Evolutionary conservation across 2,888 invertebrate genomes (phyloP).

Genomic region (Trichopria drosophilae): DNA sequence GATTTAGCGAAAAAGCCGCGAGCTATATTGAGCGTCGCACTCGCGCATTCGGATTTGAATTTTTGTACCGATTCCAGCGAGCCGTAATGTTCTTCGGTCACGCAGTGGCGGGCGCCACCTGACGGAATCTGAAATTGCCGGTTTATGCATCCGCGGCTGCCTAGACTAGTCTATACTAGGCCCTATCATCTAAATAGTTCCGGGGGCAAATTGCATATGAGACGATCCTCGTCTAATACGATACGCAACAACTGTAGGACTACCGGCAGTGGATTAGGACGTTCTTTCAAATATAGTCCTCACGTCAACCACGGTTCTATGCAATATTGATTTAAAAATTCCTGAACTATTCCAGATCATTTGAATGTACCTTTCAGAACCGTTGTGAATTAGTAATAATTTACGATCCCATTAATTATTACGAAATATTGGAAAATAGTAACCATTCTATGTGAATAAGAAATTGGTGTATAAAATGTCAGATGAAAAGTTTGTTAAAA

Average conservation of each 20-base stretch:
- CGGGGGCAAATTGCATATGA: slow-evolving; percentile 1
- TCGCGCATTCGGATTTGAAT: slow-evolving; percentile 54
- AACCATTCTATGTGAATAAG: no score
- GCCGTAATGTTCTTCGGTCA: slow-evolving; percentile 53
- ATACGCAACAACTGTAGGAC: not conserved
- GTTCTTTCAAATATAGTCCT: no score
- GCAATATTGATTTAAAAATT: no score
- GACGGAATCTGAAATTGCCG: slow-evolving; percentile 53
- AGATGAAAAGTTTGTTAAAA: no score
- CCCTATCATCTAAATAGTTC: slow-evolving; percentile 1
- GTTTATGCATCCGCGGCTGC: slow-evolving; percentile 36
- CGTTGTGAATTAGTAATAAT: no score
- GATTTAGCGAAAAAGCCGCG: slow-evolving; percentile 52
- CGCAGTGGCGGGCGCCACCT: slow-evolving; percentile 53
- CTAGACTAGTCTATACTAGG: slow-evolving; percentile 35
- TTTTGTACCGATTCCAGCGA: no score
- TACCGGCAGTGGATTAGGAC: not conserved
- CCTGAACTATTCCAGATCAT: no score
- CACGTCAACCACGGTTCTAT: no score
- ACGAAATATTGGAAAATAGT: no score
- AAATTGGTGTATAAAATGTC: no score
- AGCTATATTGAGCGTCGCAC: slow-evolving; percentile 39
- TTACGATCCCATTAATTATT: no score
- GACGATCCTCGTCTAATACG: not conserved
- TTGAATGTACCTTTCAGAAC: no score